Conservation (phyloP, 2,797 vertebrate genomes). For the Nannoperca obscura region DNA sequence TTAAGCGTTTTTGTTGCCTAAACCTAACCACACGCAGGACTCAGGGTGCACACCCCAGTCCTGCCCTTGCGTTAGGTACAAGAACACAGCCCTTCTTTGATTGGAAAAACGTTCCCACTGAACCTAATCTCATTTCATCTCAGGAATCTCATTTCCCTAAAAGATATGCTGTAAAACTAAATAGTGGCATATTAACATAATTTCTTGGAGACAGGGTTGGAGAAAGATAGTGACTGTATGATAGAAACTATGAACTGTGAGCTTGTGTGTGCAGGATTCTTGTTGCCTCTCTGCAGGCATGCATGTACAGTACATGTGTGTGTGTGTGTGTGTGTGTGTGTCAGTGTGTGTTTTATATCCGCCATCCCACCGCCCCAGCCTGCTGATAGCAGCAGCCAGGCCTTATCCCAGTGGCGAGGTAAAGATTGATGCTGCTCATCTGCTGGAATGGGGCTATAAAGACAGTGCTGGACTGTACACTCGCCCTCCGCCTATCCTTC, state of each 20-base stretch:
- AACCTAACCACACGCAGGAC: background rate
- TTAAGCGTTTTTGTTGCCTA: background rate
- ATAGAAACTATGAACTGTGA: background rate
- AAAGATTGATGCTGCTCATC: conserved; percentile 85
- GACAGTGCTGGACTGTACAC: conserved; percentile 55
- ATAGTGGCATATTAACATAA: background rate
- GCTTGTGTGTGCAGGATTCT: conserved; percentile 6
- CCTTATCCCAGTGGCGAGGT: conserved; percentile 67
- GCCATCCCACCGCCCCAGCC: conserved; percentile 24
- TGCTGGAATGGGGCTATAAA: conserved; percentile 81
- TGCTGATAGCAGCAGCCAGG: conserved; percentile 61
- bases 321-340: conserved; percentile 7
- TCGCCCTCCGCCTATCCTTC: conserved; percentile 38
- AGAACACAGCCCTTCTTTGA: background rate
- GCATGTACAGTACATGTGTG: conserved; percentile 15
- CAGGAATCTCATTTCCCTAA: background rate
- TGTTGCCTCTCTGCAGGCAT: conserved; percentile 13
- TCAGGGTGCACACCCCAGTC: too few species aligned
- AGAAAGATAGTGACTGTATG: background rate
- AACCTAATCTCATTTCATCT: background rate
- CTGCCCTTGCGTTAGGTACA: background rate
- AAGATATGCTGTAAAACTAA: background rate
- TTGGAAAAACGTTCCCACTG: background rate
- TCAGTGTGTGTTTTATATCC: conserved; percentile 33
- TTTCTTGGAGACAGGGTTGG: background rate